Evolutionary conservation across 2,888 invertebrate species (phyloP).

Genomic region (Mythimna ferrago): DNA sequence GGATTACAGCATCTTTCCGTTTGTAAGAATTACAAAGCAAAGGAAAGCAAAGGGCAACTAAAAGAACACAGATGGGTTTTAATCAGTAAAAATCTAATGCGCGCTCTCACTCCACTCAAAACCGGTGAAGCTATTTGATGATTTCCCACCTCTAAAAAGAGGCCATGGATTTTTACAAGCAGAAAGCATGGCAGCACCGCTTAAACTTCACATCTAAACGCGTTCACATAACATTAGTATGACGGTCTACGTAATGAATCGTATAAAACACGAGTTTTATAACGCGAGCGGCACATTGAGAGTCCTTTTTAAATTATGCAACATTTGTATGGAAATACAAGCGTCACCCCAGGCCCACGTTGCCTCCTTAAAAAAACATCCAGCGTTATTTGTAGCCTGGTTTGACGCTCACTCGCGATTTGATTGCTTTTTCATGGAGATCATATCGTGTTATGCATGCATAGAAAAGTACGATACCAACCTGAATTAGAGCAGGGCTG

Average conservation of each 20-base stretch:
- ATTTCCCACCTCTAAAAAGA: no score
- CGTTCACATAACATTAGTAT: slow-evolving; percentile 49
- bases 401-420: slow-evolving; percentile 83
- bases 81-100: no score
- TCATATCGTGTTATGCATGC: slow-evolving; percentile 71
- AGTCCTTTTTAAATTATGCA: slow-evolving; percentile 87
- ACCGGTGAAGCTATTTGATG: no score
- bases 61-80: no score
- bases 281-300: slow-evolving; percentile 75
- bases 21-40: no score
- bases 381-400: slow-evolving; percentile 83
- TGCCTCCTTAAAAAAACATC: slow-evolving; percentile 87
- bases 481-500: neutral
- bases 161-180: neutral
- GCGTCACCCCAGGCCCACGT: slow-evolving; percentile 76
- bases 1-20: neutral
- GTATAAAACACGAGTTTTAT: slow-evolving; percentile 82
- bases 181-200: neutral
- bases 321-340: slow-evolving; percentile 89
- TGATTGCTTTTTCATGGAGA: slow-evolving; percentile 89
- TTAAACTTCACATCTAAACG: slow-evolving; percentile 29
- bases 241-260: slow-evolving; percentile 71
- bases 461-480: slow-evolving; percentile 24
- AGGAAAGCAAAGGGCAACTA: no score
- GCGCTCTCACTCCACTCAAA: no score